Evolutionary conservation across 1,140 invertebrate genomes (phyloP).

Genomic region (Himalopsyche phryganea): DNA sequence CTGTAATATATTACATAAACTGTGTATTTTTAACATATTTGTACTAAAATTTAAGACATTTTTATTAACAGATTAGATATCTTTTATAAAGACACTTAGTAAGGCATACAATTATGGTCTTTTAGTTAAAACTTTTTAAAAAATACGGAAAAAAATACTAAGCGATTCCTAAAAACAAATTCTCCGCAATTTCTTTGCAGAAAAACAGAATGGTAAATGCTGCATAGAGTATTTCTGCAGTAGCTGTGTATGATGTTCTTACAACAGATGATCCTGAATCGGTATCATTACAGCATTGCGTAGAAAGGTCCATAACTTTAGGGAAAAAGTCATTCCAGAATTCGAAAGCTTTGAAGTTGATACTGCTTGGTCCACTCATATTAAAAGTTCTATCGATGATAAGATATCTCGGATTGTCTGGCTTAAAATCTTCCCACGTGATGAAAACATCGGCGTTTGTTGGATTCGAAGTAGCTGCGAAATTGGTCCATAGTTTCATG

Average conservation of each 20-base stretch:
- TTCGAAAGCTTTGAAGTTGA: constrained; percentile 70
- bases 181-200: constrained; percentile 5
- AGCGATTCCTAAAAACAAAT: neutral
- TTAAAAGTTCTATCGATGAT: constrained; percentile 71
- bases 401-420: constrained; percentile 60
- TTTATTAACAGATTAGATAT: too few species aligned
- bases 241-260: constrained; percentile 5
- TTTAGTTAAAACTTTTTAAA: too few species aligned
- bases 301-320: constrained; percentile 63
- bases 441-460: constrained; percentile 62
- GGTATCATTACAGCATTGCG: constrained; percentile 64
- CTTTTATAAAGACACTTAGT: too few species aligned
- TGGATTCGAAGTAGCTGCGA: constrained; percentile 67
- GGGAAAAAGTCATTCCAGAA: constrained; percentile 83
- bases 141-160: too few species aligned
- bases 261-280: constrained; percentile 25
- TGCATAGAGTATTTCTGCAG: neutral
- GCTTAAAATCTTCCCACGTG: constrained; percentile 67
- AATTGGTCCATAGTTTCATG: constrained; percentile 74
- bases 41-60: too few species aligned
- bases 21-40: too few species aligned
- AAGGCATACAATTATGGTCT: too few species aligned
- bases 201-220: constrained; percentile 7
- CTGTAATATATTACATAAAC: too few species aligned
- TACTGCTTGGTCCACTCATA: constrained; percentile 60